Conservation (phyloP, 2,113 vertebrate genomes). For the Genyomyrus donnyi region DNA sequence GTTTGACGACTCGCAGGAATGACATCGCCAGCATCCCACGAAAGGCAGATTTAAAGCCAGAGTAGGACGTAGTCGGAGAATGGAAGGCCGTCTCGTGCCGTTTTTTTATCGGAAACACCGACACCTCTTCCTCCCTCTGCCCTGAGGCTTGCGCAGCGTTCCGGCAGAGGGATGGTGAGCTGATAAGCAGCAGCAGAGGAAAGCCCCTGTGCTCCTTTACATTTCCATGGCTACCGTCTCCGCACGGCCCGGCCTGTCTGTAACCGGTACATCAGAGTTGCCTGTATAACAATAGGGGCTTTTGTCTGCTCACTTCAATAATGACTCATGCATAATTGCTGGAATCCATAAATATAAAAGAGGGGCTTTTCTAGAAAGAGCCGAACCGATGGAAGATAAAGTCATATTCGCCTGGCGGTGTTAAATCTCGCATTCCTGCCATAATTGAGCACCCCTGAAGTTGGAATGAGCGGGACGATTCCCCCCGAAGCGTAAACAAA, state of each 20-base stretch:
- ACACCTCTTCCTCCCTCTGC: not conserved
- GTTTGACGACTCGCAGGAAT: not conserved
- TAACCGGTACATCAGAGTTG: not conserved
- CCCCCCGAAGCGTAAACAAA: conserved; percentile 34
- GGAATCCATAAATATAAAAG: not conserved
- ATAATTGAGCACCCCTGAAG: conserved; percentile 8
- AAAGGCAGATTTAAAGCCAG: not conserved
- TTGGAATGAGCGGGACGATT: not conserved
- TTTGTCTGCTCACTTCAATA: conserved; percentile 6
- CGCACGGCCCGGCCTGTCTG: not conserved
- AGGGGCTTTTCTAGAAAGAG: not conserved
- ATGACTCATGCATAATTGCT: conserved; percentile 1
- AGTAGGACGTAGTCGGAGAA: not conserved
- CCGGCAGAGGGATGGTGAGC: not conserved
- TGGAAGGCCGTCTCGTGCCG: not conserved
- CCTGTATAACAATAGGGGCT: not conserved
- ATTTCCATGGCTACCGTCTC: not conserved
- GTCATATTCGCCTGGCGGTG: not conserved
- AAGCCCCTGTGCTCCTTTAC: not conserved
- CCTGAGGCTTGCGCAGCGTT: not conserved
- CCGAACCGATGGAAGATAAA: not conserved
- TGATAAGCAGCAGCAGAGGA: not conserved
- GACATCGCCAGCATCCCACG: not conserved
- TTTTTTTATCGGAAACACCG: not conserved
- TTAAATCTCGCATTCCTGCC: conserved; percentile 25